Base-by-base conservation (phyloP, 2,888 invertebrate genomes). In the Scaptodrosophila latifasciaeformis region DNA sequence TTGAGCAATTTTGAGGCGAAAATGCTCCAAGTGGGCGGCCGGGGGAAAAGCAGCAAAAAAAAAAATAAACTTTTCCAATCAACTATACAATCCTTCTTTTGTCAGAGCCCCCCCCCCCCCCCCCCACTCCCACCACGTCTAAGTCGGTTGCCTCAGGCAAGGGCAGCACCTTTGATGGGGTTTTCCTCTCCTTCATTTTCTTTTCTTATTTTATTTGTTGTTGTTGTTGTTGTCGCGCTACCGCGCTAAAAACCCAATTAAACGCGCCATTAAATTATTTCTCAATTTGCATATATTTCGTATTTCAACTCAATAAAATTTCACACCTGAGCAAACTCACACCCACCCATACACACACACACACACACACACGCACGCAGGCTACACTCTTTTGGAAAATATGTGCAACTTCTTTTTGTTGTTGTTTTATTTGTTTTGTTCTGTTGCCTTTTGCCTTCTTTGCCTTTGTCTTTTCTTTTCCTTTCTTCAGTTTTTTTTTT, bases 251-350 rank as follows among this genome's bases (percentile, higher is more conserved):
- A 75, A 76, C 74, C 76, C 77, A 75, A 75, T 75, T 75, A 75
- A 76, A 75, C 75, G 75, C 76, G 71, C 71, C 75, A 75, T 75
- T 75, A 76, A 75, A 75, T 75, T 76, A 75, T 75, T 75, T 75
- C 65, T 71, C 76, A 75, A 75, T 75, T 76, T 75, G 75, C 76
- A 75, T 75, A 76, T 71, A 74, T 76, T 74, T 76, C 76, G 74
- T 76, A 76, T 76, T 74, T 76, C 76, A 63, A 71, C 67, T 71
- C 76, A 75, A 75, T 75, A 75, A 75, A 75, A 76, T 75, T 75
- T 74, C 67, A 76, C 75, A 75, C 75, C 76, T 75, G 75, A 69
- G 59, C 30, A 29, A 2, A 18, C 37, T 7, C 37, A 15, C 17
- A 37, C 13, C 9, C 13, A 15, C 49, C 27, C 53, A 56, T 51